Evolutionary conservation across 2,797 vertebrate genomes (phyloP).

Genomic region (Periparus ater): DNA sequence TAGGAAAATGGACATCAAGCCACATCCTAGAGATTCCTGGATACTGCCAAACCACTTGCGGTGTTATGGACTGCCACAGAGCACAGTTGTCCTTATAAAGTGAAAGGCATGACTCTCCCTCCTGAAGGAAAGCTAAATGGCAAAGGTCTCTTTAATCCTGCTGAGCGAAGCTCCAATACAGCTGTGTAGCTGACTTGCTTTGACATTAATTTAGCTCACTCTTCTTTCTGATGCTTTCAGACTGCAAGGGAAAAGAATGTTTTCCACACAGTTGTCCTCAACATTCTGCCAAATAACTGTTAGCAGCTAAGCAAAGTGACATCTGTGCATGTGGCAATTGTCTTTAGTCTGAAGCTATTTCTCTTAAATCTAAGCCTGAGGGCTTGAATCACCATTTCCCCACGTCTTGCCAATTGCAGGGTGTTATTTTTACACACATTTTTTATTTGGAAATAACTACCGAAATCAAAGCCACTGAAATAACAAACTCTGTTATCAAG

Average conservation of each 20-base stretch:
- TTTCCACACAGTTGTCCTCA: conserved; percentile 43
- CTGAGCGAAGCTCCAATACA: neutral
- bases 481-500: neutral
- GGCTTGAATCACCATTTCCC: neutral
- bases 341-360: conserved; percentile 32
- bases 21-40: neutral
- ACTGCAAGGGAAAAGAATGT: neutral
- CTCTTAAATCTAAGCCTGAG: conserved; percentile 13
- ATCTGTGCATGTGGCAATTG: conserved; percentile 22
- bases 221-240: conserved; percentile 11
- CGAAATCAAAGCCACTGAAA: neutral
- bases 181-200: neutral
- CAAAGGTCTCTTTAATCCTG: neutral
- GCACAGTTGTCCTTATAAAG: neutral
- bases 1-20: fast-evolving
- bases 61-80: neutral
- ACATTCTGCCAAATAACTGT: conserved; percentile 31
- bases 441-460: neutral
- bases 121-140: neutral
- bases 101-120: neutral
- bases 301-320: conserved; percentile 28
- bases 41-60: neutral
- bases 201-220: conserved; percentile 16
- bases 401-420: neutral
- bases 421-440: neutral